phyloP scores from a whole-genome alignment of 2,113 vertebrate genomes.

The Clarias macrocephalus region DNA sequence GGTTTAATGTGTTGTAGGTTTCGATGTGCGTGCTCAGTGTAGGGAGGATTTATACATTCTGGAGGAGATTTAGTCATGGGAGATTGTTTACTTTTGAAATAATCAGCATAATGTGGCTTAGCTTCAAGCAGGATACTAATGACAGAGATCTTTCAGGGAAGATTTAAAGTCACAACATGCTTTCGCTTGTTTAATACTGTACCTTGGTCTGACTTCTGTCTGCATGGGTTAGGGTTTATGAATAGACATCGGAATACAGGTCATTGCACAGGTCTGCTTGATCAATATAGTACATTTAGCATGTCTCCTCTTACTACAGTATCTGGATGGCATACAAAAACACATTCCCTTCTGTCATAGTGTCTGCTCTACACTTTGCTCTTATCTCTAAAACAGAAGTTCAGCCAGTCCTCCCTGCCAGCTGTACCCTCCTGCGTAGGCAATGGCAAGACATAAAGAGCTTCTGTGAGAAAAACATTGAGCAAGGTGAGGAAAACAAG shows the following conservation, averaged over 20 bases:
- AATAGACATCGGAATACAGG: neutral
- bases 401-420: constrained; percentile 17
- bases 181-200: constrained; percentile 31
- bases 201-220: constrained; percentile 36
- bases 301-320: neutral
- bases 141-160: constrained; percentile 2
- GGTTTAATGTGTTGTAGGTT: constrained; percentile 41
- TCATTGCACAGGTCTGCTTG: neutral
- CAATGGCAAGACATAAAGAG: constrained; percentile 30
- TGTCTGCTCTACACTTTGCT: constrained; percentile 22
- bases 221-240: neutral
- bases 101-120: constrained; percentile 14
- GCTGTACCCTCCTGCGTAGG: neutral
- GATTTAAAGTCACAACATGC: constrained; percentile 23
- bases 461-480: constrained; percentile 36
- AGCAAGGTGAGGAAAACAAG: constrained; percentile 35
- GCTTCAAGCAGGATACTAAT: constrained; percentile 20
- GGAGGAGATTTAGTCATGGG: constrained; percentile 12
- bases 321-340: constrained; percentile 26
- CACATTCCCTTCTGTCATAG: constrained; percentile 45
- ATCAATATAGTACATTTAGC: neutral
- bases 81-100: constrained; percentile 29
- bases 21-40: constrained; percentile 12
- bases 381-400: constrained; percentile 33
- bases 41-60: constrained; percentile 23